Percentiles rank a stretch among this genome's conserved stretches.
These are phyloP conservation scores for Micrastur ruficollis DNA, from an alignment of 2,797 vertebrate species.

Conservation along the genomic window DNA sequence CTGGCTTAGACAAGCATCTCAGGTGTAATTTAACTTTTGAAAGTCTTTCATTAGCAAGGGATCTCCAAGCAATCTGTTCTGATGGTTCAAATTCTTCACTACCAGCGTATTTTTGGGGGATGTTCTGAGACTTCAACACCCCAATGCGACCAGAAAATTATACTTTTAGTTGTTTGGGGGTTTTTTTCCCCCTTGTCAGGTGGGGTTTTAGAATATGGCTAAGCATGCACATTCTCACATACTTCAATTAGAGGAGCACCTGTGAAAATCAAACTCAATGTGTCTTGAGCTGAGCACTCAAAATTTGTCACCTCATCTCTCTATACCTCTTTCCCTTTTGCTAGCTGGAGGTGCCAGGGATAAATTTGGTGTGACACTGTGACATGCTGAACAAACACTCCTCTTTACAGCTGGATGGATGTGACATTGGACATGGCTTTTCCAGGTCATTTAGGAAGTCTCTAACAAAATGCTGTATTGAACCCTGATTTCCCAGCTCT, in stretches of 20 bases:
- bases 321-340: neutral
- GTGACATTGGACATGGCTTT: neutral
- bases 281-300: neutral
- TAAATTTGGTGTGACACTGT: neutral
- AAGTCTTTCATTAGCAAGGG: neutral
- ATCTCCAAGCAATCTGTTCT: neutral
- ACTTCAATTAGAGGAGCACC: neutral
- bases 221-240: neutral
- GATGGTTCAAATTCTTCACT: neutral
- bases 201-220: neutral
- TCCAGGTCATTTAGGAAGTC: constrained; percentile 11
- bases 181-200: neutral
- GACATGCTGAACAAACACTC: neutral
- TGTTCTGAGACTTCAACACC: neutral
- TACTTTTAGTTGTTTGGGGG: neutral
- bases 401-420: neutral
- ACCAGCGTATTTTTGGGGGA: neutral
- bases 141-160: neutral
- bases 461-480: neutral
- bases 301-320: neutral
- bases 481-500: neutral
- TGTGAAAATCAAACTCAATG: neutral
- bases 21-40: no score
- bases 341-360: neutral
- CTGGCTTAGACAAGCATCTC: no score